Evolutionary conservation across 23 tunicate genomes (phyloP), one percentile per base, ranked within the genome.

Genomic region (Botrylloides violaceus): DNA sequence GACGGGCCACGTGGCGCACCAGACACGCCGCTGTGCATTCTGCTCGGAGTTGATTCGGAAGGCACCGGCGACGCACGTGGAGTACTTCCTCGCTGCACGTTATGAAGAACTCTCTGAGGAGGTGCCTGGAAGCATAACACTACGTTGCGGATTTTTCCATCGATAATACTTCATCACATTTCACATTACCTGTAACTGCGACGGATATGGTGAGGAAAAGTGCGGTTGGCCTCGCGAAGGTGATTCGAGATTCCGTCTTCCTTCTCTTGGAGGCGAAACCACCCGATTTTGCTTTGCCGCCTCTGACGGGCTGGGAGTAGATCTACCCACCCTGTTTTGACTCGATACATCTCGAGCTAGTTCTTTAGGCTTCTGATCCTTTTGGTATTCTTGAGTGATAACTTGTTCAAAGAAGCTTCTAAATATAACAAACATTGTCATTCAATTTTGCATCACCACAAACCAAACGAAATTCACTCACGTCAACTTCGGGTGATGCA

Each of bases 301-400:
- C 4, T 31, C 35, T 3, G 32, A 19, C n/a, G 70, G 70, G 9
- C 70, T 63, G 4, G 70, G 70, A 3, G 70, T 63, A 19, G 70
- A 4, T 31, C 70, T 29, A 9, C 12, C 15, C 12, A 43, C 53
- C 53, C 15, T 43, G 9, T 9, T 28, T 9, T 63, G 70, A n/a
- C n/a, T n/a, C n/a, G n/a, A n/a, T n/a, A n/a, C n/a, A n/a, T n/a
- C n/a, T n/a, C n/a, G n/a, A n/a, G n/a, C n/a, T n/a, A n/a, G n/a
- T 4, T 28, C 33, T 63, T 31, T 9, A 4, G 35, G 5, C 34
- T 29, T 63, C 35, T 63, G 70, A 4, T 63, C 74, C 30, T 68
- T 68, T 2, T 22, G 26, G 2, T 32, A 32, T 68, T 68, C 74
- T 68, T 68, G 74, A n/a, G 36, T 39, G 56, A 68, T 68, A 32